Base-by-base conservation (phyloP, 2,113 vertebrate genomes). In the Melanotaenia duboulayi region DNA sequence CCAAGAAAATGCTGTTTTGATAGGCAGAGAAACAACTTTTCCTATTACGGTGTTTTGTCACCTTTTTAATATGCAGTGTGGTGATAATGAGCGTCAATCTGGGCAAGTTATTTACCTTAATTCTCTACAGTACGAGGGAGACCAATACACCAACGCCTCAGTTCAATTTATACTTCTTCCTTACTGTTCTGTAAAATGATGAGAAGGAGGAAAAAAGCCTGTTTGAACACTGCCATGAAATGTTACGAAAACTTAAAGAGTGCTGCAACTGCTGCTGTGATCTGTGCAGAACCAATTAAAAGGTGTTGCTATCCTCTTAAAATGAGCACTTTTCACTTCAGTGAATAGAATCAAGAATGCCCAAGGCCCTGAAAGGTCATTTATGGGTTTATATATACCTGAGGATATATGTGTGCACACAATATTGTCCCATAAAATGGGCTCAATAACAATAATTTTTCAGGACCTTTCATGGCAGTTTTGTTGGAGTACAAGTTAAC, bases 261-360 rank as follows among this genome's bases (percentile, higher is more conserved):
- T 48, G 40, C 46, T 55, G 25, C 35, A 24, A 64, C 46, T 48
- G 59, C 39, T 50, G 40, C 35, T 40, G 59, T 48, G 58, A 71
- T 42, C 32, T 44, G 56, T 65, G 35, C 39, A 57, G 32, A 57
- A 51, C 64, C 48, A 22, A 82, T 67, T 16, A 13, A 22, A 72
- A 57, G 67, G 57, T 72, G 60, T 82, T 46, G n/a, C 20, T 55
- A 10, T 60, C 66, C 62, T 66, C 60, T 81, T 39, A 52, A 9
- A 25, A 0, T 11, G 65, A 59, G 42, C 42, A 46, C 40, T 51
- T 60, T 24, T 56, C 70, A 78, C 52, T 28, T 63, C 2, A 2
- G 16, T 60, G 50, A n/a, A 49, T 50, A 75, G 28, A 13, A 3
- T 54, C 17, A 67, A 3, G 54, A 19, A 35, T 48, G 59, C 52